Evolutionary conservation across 2,797 vertebrate genomes (phyloP), one percentile per base, ranked within the genome.

Genomic region (Hapalemur alaotrensis): DNA sequence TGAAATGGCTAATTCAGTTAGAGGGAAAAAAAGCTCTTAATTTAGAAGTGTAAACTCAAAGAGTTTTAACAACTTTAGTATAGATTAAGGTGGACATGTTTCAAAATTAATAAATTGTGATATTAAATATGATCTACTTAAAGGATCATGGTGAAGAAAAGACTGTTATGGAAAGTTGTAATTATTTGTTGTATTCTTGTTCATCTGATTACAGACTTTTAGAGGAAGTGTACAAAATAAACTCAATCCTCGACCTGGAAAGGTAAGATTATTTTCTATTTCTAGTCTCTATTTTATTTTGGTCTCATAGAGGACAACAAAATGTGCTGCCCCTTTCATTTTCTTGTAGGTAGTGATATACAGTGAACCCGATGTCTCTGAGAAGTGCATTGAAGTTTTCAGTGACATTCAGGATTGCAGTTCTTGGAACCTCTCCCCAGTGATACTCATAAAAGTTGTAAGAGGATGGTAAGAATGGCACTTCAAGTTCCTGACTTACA

Each of bases 211-310:
- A 72, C 95, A 99, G 99, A 83, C 92, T 20, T 95, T 98, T 92
- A 97, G 98, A 98, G 97, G 98, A 97, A 98, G 95, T 13, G 50
- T 96, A 59, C 98, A 98, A 88, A 97, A 89, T 97, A 99, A 99
- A 98, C 98, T 99, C 97, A 99, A 99, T 98, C 99, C 99, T 97
- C 99, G 99, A 89, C 99, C 99, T 95, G 99, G 99, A 97, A 99
- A 99, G 99, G 99, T 99, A 99, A 95, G 97, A 76, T 82, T 20
- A 38, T 0, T 52, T 59, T 93, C 69, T 41, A 25, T 20, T 92
- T 11, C 93, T 75, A 59, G 59, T 80, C n/a, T 50, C 1, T 88
- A 89, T 50, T n/a, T 93, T 52, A 25, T 79, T 96, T 9, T 91
- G 30, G 9, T 79, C 76, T 80, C 96, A 92, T 92, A 70, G 91